Percentiles rank a stretch among this genome's conserved stretches.
phyloP scores from a whole-genome alignment of 2,888 invertebrate genomes.

The Schizotus pectinicornis region DNA sequence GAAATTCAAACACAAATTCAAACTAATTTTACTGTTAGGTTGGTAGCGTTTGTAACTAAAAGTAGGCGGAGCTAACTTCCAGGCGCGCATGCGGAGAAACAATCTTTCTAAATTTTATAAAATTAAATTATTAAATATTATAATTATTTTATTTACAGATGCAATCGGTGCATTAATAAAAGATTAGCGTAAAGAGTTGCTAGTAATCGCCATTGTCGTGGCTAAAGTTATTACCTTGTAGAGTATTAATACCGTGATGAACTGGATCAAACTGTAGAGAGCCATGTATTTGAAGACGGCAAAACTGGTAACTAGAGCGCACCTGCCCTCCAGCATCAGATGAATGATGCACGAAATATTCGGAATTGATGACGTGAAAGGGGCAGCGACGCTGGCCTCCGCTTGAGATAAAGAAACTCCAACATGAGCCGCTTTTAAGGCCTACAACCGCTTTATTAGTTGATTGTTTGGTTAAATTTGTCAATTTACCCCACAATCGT shows the following conservation, averaged over 20 bases:
- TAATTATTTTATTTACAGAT: no score
- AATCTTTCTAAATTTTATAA: not conserved
- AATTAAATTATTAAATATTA: constrained; percentile 26
- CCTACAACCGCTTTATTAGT: constrained; percentile 55
- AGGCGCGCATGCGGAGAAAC: no score
- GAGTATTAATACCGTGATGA: constrained; percentile 79
- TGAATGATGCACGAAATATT: constrained; percentile 83
- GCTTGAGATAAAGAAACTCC: constrained; percentile 89
- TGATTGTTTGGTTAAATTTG: constrained; percentile 7
- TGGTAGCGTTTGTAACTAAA: no score
- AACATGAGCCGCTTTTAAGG: constrained; percentile 85
- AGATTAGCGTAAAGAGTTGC: no score
- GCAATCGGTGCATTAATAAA: no score
- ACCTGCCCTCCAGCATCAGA: constrained; percentile 83
- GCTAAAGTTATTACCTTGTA: constrained; percentile 76
- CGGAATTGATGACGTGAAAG: constrained; percentile 83
- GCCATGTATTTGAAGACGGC: constrained; percentile 93
- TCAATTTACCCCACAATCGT: constrained; percentile 79
- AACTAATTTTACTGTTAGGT: no score
- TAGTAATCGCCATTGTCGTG: no score
- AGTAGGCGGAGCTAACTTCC: no score
- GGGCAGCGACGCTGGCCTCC: constrained; percentile 88
- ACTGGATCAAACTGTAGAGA: constrained; percentile 88
- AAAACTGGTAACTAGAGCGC: constrained; percentile 88
- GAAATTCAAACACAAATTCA: no score